Evolutionary conservation across 2,113 vertebrate genomes (phyloP), one percentile per base, ranked within the genome.

Genomic region (Cryptomyrus ogoouensis): DNA sequence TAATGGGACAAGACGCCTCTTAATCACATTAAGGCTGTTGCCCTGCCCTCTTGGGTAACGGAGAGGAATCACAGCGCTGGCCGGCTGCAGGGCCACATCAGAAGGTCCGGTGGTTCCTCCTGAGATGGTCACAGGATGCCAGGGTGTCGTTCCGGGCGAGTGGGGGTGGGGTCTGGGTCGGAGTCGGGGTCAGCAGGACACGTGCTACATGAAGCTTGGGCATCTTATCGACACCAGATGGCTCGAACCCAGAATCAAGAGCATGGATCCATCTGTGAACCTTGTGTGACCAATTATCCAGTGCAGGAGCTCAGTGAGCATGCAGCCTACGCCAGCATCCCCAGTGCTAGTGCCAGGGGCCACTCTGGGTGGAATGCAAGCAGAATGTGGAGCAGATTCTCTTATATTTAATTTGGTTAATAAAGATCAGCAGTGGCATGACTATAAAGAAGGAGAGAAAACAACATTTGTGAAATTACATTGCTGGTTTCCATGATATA

Each of bases 401-500:
- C 19, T n/a, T n/a, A n/a, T 84, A 21, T 24, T 47, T 47, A 10
- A 46, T 84, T 84, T 4, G 44, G 19, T 80, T 80, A 84, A 84
- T 84, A 46, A 47, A 84, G 17, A 44, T n/a, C 80, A 44, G 9
- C 42, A 47, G 39, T 84, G 80, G 10, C 21, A 7, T 1, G 9
- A 47, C 19, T 42, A 84, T 46, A 24, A 56, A 10, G 39, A 24
- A 84, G 44, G 24, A 84, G 44, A 44, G 42, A 84, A 47, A 84
- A 84, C 83, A n/a, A 47, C 42, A 35, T 53, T 27, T 87, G 85
- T 52, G 85, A 87, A 31, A 87, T 87, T 35, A 50, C 85, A 87
- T 21, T 35, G 44, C 21, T 46, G 49, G 70, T 89, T 89, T 53
- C 17, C 66, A 39, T 89, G 62, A 89, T 15, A 2, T 56, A 21